Percentiles rank a stretch among this genome's conserved stretches.
These are phyloP conservation scores for Lepus oiostolus DNA, from an alignment of 2,797 vertebrate species.

Conservation along the genomic window DNA sequence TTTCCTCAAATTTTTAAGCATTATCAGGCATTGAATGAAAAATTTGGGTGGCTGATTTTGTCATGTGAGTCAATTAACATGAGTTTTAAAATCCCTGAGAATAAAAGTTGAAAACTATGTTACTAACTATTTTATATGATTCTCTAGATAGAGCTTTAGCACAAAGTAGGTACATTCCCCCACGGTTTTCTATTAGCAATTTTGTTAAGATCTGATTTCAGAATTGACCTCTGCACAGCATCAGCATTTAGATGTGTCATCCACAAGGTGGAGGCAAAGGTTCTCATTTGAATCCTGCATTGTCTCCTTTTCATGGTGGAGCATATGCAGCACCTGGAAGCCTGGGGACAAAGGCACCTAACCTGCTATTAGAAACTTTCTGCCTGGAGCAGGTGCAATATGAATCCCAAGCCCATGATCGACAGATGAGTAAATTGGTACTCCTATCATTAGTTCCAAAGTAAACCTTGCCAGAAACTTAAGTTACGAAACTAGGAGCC, in stretches of 20 bases:
- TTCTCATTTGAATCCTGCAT: background rate
- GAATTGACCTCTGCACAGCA: background rate
- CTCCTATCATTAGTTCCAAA: background rate
- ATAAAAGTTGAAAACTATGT: background rate
- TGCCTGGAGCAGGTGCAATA: background rate
- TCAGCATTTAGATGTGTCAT: background rate
- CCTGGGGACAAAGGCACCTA: background rate
- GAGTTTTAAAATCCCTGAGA: conserved; percentile 26
- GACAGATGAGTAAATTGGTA: background rate
- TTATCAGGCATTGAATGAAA: background rate
- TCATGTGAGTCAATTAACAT: background rate
- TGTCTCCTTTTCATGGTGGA: background rate
- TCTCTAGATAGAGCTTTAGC: background rate
- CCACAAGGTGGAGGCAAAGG: conserved; percentile 78
- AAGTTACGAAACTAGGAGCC: background rate
- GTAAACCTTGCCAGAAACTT: background rate
- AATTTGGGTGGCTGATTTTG: background rate
- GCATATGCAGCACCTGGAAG: background rate
- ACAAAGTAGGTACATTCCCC: background rate
- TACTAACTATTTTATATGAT: background rate
- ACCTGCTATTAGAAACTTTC: background rate
- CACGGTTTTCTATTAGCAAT: background rate
- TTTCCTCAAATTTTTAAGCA: background rate
- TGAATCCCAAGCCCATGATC: background rate
- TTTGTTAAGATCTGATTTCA: conserved; percentile 1